Evolutionary conservation across 35 echinoderm and acorn worm species (phyloP), one percentile per base, ranked within the genome.

Genomic region (Apostichopus parvimensis): DNA sequence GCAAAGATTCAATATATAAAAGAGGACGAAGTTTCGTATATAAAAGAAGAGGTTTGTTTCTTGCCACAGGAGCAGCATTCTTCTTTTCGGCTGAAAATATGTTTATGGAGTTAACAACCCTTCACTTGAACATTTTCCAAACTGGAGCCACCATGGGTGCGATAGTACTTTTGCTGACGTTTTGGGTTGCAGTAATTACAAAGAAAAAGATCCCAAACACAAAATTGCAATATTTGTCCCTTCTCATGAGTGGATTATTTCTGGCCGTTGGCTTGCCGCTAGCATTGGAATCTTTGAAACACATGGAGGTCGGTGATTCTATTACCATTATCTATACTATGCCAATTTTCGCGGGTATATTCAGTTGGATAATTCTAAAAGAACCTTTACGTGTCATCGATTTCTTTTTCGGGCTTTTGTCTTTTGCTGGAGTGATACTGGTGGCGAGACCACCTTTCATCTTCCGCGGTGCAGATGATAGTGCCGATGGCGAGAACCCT

Each of bases 261-360:
- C 24, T 91, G 7, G 89, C 89, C 0, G 71, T 59, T 23, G 89
- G 89, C 53, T 28, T 91, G 14, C 89, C 89, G 15, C 73, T 91
- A 12, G 71, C 73, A 9, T 15, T 91, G 20, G 55, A 78, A 79
- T 91, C 89, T 6, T 56, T 91, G 12, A 79, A 78, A 21, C 59
- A 77, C 73, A 91, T 91, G 17, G 89, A 91, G 59, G 89, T 91
- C 13, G 89, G 89, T 14, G 89, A 91, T 54, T 77, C 89, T n/a
- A 79, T 91, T 21, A 79, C 89, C 2, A 79, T 91, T 5, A 79
- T 79, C 56, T 91, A 78, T 59, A 91, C 89, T 5, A 91, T 91
- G 89, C 89, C 89, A 5, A 79, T 91, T 56, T 91, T 91, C 59
- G 71, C 89, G 4, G 89, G 89, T n/a, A 77, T 91, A 57, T 91